phyloP scores from a whole-genome alignment of 2,113 vertebrate genomes.

The Carassius auratus region DNA sequence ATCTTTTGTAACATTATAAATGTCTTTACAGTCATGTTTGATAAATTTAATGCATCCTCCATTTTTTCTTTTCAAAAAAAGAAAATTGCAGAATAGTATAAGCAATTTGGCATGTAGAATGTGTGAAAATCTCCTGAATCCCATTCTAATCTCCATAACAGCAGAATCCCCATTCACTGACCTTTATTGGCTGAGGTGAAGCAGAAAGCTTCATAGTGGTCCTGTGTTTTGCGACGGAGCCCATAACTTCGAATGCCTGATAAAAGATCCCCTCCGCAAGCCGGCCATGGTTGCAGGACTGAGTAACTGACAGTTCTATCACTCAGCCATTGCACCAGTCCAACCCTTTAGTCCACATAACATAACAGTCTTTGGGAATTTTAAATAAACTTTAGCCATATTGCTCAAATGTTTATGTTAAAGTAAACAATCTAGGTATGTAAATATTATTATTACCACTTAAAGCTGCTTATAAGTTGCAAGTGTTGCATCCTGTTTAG shows the following conservation, averaged over 20 bases:
- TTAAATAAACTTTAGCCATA: background rate
- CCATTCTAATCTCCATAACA: background rate
- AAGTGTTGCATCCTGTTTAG: conserved; percentile 83
- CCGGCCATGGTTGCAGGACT: conserved; percentile 80
- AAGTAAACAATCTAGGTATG: background rate
- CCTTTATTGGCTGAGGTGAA: conserved; percentile 85
- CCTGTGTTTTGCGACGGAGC: conserved; percentile 76
- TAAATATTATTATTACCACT: conserved; percentile 74
- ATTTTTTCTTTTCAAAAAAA: background rate
- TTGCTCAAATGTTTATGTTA: background rate
- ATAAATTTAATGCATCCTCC: background rate
- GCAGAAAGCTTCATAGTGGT: conserved; percentile 91
- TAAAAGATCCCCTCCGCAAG: conserved; percentile 80
- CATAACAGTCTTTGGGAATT: background rate
- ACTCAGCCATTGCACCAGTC: conserved; percentile 94
- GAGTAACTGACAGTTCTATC: conserved; percentile 91
- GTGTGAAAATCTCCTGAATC: background rate
- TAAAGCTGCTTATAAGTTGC: conserved; percentile 87
- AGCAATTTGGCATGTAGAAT: background rate
- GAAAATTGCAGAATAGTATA: background rate
- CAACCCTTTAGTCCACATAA: conserved; percentile 87
- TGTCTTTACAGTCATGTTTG: background rate
- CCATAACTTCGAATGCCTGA: conserved; percentile 87
- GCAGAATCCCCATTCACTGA: conserved; percentile 53
- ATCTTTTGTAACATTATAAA: background rate